These are phyloP conservation scores for Pelosia muscerda DNA, from an alignment of 2,888 invertebrate species.

Conservation along the genomic window DNA sequence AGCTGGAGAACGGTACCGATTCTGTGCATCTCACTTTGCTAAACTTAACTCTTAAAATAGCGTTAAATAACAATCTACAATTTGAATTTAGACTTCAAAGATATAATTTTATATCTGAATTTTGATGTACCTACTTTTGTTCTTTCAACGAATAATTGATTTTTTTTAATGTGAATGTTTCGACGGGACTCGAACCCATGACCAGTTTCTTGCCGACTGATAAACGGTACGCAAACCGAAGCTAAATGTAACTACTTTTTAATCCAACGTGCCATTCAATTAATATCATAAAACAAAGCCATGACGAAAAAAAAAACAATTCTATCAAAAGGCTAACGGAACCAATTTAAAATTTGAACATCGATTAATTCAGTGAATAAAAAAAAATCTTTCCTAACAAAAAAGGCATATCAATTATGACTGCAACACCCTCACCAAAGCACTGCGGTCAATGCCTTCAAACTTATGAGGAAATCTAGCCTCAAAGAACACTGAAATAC, in stretches of 20 bases:
- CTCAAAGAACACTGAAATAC: not conserved
- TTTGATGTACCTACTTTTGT: too few species aligned
- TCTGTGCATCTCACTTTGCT: not conserved
- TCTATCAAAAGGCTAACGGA: constrained; percentile 70
- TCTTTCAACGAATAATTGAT: too few species aligned
- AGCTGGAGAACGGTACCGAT: not conserved
- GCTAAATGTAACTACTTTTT: not conserved
- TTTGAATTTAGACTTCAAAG: too few species aligned
- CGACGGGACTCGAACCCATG: not conserved
- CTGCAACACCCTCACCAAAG: constrained; percentile 41
- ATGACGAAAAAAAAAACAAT: constrained; percentile 43
- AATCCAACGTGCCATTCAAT: constrained; percentile 9
- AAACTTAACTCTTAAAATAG: not conserved
- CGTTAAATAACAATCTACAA: too few species aligned
- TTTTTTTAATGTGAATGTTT: too few species aligned
- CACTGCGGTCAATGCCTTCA: constrained; percentile 8
- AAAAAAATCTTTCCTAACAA: constrained; percentile 58
- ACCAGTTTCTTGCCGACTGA: not conserved
- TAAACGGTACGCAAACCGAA: too few species aligned
- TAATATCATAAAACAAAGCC: constrained; percentile 12
- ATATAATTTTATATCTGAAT: too few species aligned
- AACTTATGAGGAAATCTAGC: constrained; percentile 13
- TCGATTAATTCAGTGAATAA: constrained; percentile 66
- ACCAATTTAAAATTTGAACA: constrained; percentile 62
- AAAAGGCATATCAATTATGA: constrained; percentile 70